phyloP scores from a whole-genome alignment of 1,140 invertebrate species.

The Tetraneura akinire region DNA sequence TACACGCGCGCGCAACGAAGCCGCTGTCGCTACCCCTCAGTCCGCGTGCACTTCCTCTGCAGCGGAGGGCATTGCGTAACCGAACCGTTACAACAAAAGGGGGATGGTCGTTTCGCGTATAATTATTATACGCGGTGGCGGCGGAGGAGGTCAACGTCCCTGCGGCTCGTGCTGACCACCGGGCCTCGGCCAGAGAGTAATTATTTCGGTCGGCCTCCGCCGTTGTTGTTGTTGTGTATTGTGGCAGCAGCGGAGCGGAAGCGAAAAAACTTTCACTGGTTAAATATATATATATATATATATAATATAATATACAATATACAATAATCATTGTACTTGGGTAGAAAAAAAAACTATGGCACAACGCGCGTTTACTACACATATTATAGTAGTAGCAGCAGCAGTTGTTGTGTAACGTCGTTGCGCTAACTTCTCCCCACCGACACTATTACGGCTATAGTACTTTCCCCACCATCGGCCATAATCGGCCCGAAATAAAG shows the following conservation, averaged over 20 bases:
- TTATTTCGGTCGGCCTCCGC: constrained; percentile 12
- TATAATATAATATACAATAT: background rate
- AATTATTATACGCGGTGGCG: constrained; percentile 39
- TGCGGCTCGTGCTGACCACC: constrained; percentile 50
- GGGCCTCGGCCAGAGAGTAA: background rate
- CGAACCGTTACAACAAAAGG: constrained; percentile 49
- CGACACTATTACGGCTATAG: too few species aligned
- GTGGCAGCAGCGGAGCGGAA: constrained; percentile 13
- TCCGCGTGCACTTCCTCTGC: background rate
- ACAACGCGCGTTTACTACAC: too few species aligned
- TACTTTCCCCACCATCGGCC: too few species aligned
- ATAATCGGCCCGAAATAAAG: constrained; percentile 14
- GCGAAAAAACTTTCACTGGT: constrained; percentile 50
- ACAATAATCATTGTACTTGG: constrained; percentile 11
- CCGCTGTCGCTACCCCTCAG: background rate
- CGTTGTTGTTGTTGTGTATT: background rate
- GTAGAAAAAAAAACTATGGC: background rate
- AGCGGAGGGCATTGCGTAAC: constrained; percentile 31
- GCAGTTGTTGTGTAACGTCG: constrained; percentile 38
- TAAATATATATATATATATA: background rate
- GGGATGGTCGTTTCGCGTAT: constrained; percentile 42
- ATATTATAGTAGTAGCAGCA: background rate
- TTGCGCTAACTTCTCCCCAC: constrained; percentile 16
- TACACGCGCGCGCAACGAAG: background rate
- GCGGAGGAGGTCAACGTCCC: constrained; percentile 49